These are phyloP conservation scores for Cotesia typhae DNA, from an alignment of 1,140 invertebrate species.

Conservation along the genomic window DNA sequence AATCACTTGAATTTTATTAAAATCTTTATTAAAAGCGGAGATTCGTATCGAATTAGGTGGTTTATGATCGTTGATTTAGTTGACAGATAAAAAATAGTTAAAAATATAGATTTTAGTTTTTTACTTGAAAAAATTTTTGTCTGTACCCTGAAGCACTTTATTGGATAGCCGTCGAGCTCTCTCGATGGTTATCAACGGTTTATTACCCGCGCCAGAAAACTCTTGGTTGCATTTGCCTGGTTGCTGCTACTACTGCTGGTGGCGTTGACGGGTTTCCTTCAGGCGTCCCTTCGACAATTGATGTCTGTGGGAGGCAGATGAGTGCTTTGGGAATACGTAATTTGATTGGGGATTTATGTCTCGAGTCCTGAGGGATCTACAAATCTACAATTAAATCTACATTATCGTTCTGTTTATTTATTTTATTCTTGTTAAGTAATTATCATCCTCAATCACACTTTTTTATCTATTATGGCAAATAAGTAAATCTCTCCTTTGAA, in stretches of 20 bases:
- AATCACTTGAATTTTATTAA: too few species aligned
- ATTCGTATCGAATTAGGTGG: too few species aligned
- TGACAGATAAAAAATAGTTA: not conserved
- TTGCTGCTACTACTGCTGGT: not conserved
- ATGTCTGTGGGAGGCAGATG: conserved; percentile 31
- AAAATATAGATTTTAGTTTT: not conserved
- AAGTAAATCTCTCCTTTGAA: too few species aligned
- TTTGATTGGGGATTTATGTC: conserved; percentile 20
- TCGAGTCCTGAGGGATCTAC: not conserved
- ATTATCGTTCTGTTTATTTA: too few species aligned
- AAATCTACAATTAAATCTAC: conserved; percentile 17
- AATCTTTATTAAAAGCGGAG: too few species aligned
- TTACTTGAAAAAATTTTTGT: not conserved
- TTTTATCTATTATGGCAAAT: too few species aligned
- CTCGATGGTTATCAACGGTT: conserved; percentile 23
- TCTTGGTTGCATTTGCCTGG: conserved; percentile 23
- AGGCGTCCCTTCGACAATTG: conserved; percentile 8
- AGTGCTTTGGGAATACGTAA: conserved; percentile 29
- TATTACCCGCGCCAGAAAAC: conserved; percentile 27
- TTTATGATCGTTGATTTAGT: too few species aligned
- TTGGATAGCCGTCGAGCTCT: conserved; percentile 19
- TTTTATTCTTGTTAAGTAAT: too few species aligned
- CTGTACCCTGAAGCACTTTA: conserved; percentile 17
- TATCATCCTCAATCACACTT: too few species aligned
- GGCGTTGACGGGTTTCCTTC: conserved; percentile 23